These are phyloP conservation scores for Accipiter virgatus DNA, from an alignment of 2,113 vertebrate genomes.

Conservation along the genomic window DNA sequence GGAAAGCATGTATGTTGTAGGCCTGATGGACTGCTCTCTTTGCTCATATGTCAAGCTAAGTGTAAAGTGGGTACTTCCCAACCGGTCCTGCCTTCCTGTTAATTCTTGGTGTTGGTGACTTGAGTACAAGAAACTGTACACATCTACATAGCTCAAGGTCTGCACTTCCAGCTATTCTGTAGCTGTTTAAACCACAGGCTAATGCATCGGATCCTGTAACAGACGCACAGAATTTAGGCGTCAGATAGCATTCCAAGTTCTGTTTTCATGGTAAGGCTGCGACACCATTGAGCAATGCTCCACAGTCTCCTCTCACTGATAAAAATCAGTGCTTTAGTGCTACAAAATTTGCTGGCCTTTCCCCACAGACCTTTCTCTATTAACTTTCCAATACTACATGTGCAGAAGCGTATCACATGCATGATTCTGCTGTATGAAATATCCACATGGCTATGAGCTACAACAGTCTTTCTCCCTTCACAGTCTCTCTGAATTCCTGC, in stretches of 20 bases:
- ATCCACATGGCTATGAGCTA: not conserved
- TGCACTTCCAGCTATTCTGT: not conserved
- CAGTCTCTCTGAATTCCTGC: not conserved
- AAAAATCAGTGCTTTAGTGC: not conserved
- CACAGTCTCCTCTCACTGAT: not conserved
- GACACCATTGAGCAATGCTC: not conserved
- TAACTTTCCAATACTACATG: not conserved
- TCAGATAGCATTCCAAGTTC: not conserved
- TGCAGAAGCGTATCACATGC: not conserved
- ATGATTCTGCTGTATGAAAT: not conserved
- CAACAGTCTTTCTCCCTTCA: not conserved
- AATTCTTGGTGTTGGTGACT: not conserved
- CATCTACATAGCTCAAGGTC: not conserved
- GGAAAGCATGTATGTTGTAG: not conserved
- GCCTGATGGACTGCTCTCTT: not conserved
- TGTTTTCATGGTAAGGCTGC: not conserved
- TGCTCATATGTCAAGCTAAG: not conserved
- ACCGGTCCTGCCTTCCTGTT: not conserved
- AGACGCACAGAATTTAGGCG: not conserved
- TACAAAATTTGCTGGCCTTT: not conserved
- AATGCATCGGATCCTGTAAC: not conserved
- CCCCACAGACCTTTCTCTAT: not conserved
- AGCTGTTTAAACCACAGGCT: not conserved
- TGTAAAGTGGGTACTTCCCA: not conserved
- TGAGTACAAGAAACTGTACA: not conserved